Conservation (phyloP, 2,113 vertebrate species). For the Arenaria interpres region DNA sequence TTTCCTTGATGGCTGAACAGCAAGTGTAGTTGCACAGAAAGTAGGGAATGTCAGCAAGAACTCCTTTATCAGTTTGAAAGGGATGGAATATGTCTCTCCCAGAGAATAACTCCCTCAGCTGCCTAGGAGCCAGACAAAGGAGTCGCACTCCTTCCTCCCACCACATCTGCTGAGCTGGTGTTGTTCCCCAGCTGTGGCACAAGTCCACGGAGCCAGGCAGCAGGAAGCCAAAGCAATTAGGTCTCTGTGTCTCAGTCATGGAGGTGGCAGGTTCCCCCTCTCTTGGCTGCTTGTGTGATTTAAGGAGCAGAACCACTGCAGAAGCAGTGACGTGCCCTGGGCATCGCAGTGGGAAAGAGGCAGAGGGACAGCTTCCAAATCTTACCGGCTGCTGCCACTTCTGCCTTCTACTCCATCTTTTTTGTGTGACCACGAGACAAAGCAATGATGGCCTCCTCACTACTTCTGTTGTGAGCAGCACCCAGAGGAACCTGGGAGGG, state of each 20-base stretch:
- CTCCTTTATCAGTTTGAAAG: not conserved
- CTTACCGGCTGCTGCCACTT: not conserved
- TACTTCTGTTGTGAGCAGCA: not conserved
- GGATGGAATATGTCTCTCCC: not conserved
- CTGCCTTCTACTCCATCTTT: not conserved
- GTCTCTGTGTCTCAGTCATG: not conserved
- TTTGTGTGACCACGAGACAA: not conserved
- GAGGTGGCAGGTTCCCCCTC: not conserved
- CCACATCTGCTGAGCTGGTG: not conserved
- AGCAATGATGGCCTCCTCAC: not conserved
- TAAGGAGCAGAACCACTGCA: not conserved
- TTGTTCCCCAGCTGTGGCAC: not conserved
- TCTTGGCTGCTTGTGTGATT: not conserved
- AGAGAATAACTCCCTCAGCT: not conserved
- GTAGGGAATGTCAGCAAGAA: not conserved
- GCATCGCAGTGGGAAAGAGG: not conserved
- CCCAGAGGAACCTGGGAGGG: not conserved
- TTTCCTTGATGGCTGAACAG: not conserved
- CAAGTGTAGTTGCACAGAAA: not conserved
- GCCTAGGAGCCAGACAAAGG: not conserved
- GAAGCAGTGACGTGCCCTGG: not conserved
- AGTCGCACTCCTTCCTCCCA: fast-evolving
- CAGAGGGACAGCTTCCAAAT: not conserved
- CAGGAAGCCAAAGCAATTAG: not conserved
- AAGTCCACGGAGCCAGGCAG: not conserved